Percentiles rank a stretch among this genome's conserved stretches.
Conservation (phyloP, 2,113 vertebrate genomes). For the Cryptotis parvus region DNA sequence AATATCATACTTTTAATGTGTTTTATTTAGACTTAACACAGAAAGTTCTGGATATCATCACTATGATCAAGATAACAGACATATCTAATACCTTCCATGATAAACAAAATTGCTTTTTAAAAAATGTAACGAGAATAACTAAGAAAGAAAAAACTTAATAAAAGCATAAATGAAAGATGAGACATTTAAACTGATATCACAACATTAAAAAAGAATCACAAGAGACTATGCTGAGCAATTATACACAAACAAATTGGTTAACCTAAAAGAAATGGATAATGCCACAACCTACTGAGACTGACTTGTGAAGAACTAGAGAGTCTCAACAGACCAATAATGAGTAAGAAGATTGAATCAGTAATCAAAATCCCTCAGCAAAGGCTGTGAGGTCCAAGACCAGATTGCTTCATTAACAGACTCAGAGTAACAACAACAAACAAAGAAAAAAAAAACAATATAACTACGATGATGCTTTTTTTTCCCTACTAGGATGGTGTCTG, state of each 20-base stretch:
- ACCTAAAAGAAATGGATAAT: not conserved
- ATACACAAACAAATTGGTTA: not conserved
- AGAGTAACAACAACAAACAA: not conserved
- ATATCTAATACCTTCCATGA: not conserved
- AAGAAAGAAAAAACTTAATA: not conserved
- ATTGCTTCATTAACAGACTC: not conserved
- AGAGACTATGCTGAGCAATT: not conserved
- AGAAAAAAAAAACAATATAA: not conserved
- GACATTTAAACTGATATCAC: not conserved
- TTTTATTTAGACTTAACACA: not conserved
- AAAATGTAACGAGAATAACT: conserved; percentile 1
- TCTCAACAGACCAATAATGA: not conserved
- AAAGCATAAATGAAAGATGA: conserved; percentile 35
- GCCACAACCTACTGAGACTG: not conserved
- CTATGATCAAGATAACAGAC: not conserved
- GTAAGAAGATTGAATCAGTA: not conserved
- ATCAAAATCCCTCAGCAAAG: conserved; percentile 1
- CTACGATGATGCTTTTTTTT: not conserved
- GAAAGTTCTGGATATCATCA: not conserved
- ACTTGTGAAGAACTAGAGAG: conserved; percentile 3
- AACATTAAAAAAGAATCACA: not conserved
- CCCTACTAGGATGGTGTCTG: not conserved
- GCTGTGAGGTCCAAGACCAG: not conserved
- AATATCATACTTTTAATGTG: not conserved
- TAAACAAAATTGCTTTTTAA: not conserved